A percentile compares a stretch with the other conserved stretches of the same genome.
These are phyloP conservation scores for Urosaurus nigricauda DNA, from an alignment of 2,797 vertebrate genomes.

Conservation along the genomic window DNA sequence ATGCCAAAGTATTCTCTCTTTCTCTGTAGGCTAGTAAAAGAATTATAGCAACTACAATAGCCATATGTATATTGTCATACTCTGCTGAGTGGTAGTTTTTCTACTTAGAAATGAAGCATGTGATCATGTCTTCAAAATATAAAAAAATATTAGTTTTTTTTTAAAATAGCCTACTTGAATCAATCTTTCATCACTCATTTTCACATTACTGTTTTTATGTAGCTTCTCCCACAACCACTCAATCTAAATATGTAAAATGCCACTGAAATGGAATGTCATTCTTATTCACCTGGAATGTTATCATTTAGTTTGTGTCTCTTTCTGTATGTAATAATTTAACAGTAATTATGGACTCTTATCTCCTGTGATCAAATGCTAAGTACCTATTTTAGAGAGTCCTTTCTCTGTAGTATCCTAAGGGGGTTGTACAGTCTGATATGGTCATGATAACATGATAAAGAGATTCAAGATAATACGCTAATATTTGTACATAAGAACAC, in stretches of 20 bases:
- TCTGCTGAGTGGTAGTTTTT: constrained; percentile 2
- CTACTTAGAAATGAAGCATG: neutral
- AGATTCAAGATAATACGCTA: neutral
- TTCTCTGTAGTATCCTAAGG: constrained; percentile 35
- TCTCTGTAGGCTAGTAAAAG: neutral
- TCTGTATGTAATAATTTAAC: constrained; percentile 42
- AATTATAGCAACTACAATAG: neutral
- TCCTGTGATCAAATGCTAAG: neutral
- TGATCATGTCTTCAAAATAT: neutral
- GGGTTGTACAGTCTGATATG: neutral
- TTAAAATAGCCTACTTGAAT: constrained; percentile 29
- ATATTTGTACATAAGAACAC: constrained; percentile 8
- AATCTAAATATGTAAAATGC: constrained; percentile 2
- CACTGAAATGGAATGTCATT: neutral
- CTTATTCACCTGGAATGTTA: constrained; percentile 25
- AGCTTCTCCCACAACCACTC: constrained; percentile 17
- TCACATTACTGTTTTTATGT: constrained; percentile 36
- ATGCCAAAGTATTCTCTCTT: constrained; percentile 18
- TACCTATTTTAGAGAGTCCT: constrained; percentile 31
- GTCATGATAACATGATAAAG: constrained; percentile 29
- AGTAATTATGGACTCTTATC: constrained; percentile 22
- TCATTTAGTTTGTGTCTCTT: constrained; percentile 26
- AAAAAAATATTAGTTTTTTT: constrained; percentile 36
- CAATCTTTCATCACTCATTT: fast-evolving
- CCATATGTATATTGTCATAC: neutral